Conservation (phyloP, 2,113 vertebrate genomes). For the Eonycteris spelaea region DNA sequence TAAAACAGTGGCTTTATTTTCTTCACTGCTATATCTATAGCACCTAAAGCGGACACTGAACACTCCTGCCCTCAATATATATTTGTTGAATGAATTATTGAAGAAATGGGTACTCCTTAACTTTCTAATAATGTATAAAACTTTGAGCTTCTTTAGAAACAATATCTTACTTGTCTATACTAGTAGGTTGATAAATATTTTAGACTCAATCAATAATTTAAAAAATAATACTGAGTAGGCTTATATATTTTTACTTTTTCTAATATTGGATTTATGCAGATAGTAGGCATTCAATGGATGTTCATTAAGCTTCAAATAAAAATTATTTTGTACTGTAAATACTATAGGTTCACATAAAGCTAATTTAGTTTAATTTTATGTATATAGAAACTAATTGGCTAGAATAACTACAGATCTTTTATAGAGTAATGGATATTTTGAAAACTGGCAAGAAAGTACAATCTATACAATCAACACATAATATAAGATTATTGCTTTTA, state of each 20-base stretch:
- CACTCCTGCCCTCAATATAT: not conserved
- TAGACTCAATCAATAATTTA: not conserved
- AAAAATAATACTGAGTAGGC: not conserved
- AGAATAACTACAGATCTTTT: not conserved
- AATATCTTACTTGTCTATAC: not conserved
- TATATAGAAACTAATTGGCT: not conserved
- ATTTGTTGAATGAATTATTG: not conserved
- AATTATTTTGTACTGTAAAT: not conserved
- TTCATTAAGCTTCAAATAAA: constrained; percentile 8
- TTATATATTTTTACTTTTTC: not conserved
- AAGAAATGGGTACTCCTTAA: not conserved
- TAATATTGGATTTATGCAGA: not conserved
- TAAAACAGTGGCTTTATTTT: not conserved
- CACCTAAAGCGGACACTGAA: not conserved
- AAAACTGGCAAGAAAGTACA: not conserved
- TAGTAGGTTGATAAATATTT: not conserved
- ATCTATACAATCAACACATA: not conserved
- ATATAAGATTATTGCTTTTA: not conserved
- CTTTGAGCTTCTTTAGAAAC: not conserved
- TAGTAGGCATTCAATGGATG: not conserved
- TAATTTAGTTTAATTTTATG: not conserved
- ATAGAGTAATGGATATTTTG: constrained; percentile 4
- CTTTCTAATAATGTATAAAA: not conserved
- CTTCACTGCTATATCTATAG: not conserved
- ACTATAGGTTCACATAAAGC: not conserved